Evolutionary conservation across 37 sponge, comb jelly and placozoan species (phyloP), one percentile per base, ranked within the genome.

Genomic region (Oopsacas minuta): DNA sequence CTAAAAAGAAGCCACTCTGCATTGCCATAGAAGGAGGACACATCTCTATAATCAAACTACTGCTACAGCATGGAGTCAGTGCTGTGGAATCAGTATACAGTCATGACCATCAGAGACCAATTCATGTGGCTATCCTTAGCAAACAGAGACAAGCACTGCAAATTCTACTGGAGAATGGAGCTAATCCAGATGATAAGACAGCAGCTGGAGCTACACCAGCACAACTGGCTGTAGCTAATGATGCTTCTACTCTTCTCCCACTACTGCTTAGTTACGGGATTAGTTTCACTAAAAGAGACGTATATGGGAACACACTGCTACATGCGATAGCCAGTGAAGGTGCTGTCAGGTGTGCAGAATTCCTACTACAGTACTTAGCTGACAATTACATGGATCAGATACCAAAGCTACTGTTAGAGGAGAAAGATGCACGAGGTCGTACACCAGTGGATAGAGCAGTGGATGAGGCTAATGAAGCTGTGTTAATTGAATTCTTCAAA

Each of bases 141-240:
- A 61, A 61, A 5, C 75, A 61, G 75, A 61, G 75, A 61, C 75
- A 61, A 10, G 75, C 75, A 20, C 75, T 61, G 22, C 75, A 61
- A n/a, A 61, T 61, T 25, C 75, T 61, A 34, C 75, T 61, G 75
- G 75, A 61, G 22, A 3, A 61, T 34, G 75, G 75, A 20, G 75
- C 75, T 3, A 61, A 61, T n/a, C 75, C 75, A 61, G 75, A 61
- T n/a, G 75, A 61, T 34, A 61, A 61, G 75, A 61, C 75, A 61
- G 75, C 20, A n/a, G 22, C 75, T 32, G 75, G 30, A 61, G 75
- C 75, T n/a, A 61, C 75, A 3, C 75, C 75, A 3, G 75, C 75
- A 61, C 20, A 61, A 61, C 22, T 61, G 30, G 30, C 75, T n/a
- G 30, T 61, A 3, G 20, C 7, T 12, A n/a, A 61, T 61, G 30